Evolutionary conservation across 2,888 invertebrate species (phyloP), one percentile per base, ranked within the genome.

Genomic region (Morpho deidamia): DNA sequence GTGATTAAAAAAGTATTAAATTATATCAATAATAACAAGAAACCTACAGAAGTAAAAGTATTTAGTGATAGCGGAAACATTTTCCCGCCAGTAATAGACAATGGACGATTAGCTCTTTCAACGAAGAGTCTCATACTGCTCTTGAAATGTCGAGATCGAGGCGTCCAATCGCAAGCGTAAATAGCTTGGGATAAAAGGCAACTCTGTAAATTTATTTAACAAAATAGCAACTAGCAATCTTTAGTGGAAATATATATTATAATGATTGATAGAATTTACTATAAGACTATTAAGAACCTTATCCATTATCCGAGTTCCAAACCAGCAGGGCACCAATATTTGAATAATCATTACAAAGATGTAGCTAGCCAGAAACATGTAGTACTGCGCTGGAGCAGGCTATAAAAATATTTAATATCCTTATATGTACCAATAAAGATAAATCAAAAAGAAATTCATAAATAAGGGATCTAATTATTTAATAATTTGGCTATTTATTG

Each of bases 21-120:
- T 2, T 2, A 23, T 23, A 23, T 23, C 23, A 45, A 56, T 38
- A 51, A 54, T 40, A 47, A 49, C 11, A 10, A 8, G 52, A 38
- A 46, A 74, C 75, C 71, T 70, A 85, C 85, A 60, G 81, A 81
- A 58, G 78, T 75, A 64, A 83, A 86, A 45, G 83, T 79, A 23
- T 56, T 62, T 4, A 86, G 69, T 32, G 81, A 78, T 7, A 86
- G 65, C 12, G 73, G 71, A 56, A 84, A 82, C 78, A 83, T 81
- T 61, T 82, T 83, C 53, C 76, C 74, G 1, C 76, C 82, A 8
- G 67, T 76, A 45, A 85, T 74, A 4, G 71, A 68, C 1, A 85
- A 64, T 0, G 85, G 83, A 32, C 67, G 70, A 50, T 74, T 74
- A 14, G 71, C 65, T 50, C 82, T 74, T 59, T 78, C 77, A 2